Evolutionary conservation across 1,140 invertebrate genomes (phyloP).

Genomic region (Zeugodacus cucurbitae): DNA sequence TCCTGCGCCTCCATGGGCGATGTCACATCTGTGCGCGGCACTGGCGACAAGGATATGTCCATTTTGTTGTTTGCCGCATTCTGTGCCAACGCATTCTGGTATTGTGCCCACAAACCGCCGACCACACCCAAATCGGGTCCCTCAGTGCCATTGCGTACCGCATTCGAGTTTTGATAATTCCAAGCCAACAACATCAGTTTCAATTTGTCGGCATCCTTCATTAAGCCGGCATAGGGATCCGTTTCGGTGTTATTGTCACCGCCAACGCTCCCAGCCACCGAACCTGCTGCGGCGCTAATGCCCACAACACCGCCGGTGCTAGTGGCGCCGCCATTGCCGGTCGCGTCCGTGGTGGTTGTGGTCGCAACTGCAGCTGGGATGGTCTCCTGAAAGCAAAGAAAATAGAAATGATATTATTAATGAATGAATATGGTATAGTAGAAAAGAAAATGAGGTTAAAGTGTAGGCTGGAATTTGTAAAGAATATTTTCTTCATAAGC

Average conservation of each 20-base stretch:
- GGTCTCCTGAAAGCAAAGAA: conserved; percentile 47
- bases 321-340: conserved; percentile 11
- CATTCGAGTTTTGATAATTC: conserved; percentile 81
- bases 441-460: neutral
- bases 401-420: neutral
- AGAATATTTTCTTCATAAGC: neutral
- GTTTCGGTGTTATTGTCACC: conserved; percentile 53
- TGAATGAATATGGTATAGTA: neutral
- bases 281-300: neutral
- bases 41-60: conserved; percentile 61
- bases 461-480: neutral
- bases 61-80: conserved; percentile 58
- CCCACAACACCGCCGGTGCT: neutral
- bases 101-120: conserved; percentile 82
- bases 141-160: conserved; percentile 66
- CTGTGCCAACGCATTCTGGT: conserved; percentile 69
- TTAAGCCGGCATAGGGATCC: conserved; percentile 65
- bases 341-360: conserved; percentile 47
- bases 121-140: conserved; percentile 68
- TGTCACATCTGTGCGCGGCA: conserved; percentile 55
- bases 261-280: conserved; percentile 9
- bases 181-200: conserved; percentile 86
- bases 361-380: conserved; percentile 48
- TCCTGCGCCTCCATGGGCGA: conserved; percentile 79
- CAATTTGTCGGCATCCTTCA: conserved; percentile 86